Evolutionary conservation across 2,888 invertebrate genomes (phyloP).

Genomic region (Julus scanicus): DNA sequence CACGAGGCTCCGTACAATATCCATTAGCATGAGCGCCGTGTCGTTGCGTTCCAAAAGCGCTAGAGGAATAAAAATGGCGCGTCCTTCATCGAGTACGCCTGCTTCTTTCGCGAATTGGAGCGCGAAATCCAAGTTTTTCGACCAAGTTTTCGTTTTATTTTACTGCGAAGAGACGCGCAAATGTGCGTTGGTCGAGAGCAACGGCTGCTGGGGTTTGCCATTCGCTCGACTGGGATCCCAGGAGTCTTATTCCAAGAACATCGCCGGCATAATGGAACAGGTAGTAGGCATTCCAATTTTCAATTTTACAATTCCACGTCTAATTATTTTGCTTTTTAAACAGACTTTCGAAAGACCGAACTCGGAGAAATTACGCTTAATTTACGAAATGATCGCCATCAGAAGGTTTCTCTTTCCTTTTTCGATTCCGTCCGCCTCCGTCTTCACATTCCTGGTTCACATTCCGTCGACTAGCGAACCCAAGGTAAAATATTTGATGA

Average conservation of each 20-base stretch:
- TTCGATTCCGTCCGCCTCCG: background rate
- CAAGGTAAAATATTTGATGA: background rate
- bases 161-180: background rate
- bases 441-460: slow-evolving; percentile 21
- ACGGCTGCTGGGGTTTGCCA: background rate
- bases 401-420: slow-evolving; percentile 15
- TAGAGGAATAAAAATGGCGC: background rate
- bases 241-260: background rate
- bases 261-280: background rate
- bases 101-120: background rate
- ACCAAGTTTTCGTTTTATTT: background rate
- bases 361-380: background rate
- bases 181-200: background rate
- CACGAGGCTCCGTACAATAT: background rate
- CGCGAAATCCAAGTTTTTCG: background rate
- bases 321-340: background rate
- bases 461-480: background rate
- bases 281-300: background rate
- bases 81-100: background rate
- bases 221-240: background rate
- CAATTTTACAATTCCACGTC: background rate
- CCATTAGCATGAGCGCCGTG: background rate
- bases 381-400: background rate
- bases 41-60: background rate
- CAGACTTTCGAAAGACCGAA: background rate